Evolutionary conservation across 2,797 vertebrate species (phyloP), one percentile per base, ranked within the genome.

Genomic region (Alectoris magna): DNA sequence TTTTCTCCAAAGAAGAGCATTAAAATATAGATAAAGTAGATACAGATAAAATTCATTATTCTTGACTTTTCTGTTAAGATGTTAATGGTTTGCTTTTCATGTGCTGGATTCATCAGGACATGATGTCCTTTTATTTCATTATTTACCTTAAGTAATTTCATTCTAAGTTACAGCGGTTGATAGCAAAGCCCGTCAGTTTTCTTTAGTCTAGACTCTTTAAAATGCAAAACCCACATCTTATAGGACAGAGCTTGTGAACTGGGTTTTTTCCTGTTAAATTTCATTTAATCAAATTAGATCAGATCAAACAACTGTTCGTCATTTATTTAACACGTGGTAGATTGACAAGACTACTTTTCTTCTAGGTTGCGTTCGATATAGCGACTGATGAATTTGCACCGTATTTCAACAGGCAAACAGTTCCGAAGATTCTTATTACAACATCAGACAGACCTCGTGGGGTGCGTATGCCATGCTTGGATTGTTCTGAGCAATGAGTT

Each of bases 351-450:
- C 2, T 93, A 88, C 19, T 89, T 23, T 95, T 60, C 88, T 97
- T 95, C 22, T 88, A 99, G 99, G 98, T 99, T 94, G 98, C 98
- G 74, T 99, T 98, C 95, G 99, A 99, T 79, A 99, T 99, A 96
- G 98, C 98, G 93, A 99, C 99, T 11, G 99, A 99, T 98, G 99
- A 99, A 96, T 99, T 99, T 97, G 98, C 99, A 43, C 97, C 99
- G n/a, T 99, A 99, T 90, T 99, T 99, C 93, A 99, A 99, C 29
- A 98, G 98, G 83, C 95, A 99, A 68, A 98, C 98, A 8, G 98
- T 98, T 96, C 99, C 99, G 31, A 99, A 99, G 98, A 99, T 99
- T 93, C 99, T 99, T 71, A 99, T 99, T 95, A 99, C 99, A 44
- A 99, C 99, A 48, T 99, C 99, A 59, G 99, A 99, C 97, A 98